Evolutionary conservation across 2,888 invertebrate species (phyloP).

Genomic region (Xestia xanthographa): DNA sequence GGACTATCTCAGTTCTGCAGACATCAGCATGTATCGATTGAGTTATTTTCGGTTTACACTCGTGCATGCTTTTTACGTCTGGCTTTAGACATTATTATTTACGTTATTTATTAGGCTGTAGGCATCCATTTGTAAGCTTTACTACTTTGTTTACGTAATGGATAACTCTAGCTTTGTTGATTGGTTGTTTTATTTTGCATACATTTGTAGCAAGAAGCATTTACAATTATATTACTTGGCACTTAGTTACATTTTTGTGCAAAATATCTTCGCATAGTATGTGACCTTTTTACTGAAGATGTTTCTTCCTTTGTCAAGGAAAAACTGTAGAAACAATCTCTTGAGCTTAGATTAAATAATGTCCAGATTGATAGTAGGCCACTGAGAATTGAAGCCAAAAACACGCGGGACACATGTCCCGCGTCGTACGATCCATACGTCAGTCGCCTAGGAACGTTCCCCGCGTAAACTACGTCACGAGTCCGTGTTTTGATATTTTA

Average conservation of each 20-base stretch:
- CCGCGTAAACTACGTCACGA: no score
- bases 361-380: no score
- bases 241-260: neutral
- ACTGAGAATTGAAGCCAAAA: no score
- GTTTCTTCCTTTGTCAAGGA: neutral
- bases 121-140: slow-evolving; percentile 41
- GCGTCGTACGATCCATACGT: no score
- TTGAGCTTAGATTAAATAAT: no score
- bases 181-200: slow-evolving; percentile 7
- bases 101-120: slow-evolving; percentile 46
- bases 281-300: neutral
- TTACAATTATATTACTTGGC: neutral
- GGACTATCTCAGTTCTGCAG: slow-evolving; percentile 2
- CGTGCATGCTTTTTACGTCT: slow-evolving; percentile 56
- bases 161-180: slow-evolving; percentile 10
- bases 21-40: slow-evolving; percentile 43
- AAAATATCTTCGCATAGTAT: neutral
- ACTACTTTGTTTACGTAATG: slow-evolving; percentile 33
- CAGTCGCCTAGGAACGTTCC: no score
- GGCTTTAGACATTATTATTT: slow-evolving; percentile 49
- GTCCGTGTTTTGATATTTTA: no score
- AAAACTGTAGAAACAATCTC: neutral
- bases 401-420: no score
- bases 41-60: slow-evolving; percentile 49
- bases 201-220: neutral